A percentile compares a stretch with the other conserved stretches of the same genome.
These are phyloP conservation scores for Parasteatoda lunata DNA, from an alignment of 2,888 invertebrate species.

Conservation along the genomic window DNA sequence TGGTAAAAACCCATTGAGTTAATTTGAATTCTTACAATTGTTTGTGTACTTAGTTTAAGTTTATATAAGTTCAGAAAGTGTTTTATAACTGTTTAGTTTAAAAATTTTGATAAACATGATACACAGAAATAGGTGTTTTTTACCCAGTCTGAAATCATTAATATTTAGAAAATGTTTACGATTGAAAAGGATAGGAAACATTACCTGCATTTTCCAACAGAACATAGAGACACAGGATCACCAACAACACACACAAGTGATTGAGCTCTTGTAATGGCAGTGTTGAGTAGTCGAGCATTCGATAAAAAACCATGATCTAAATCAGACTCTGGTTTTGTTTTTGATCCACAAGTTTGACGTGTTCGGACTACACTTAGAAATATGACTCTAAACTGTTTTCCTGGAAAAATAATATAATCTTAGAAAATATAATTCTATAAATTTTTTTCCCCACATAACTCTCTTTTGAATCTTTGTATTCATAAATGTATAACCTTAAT, in stretches of 20 bases:
- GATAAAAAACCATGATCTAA: conserved; percentile 85
- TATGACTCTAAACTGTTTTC: conserved; percentile 88
- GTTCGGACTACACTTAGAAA: conserved; percentile 87
- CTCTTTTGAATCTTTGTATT: too few species aligned
- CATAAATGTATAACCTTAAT: too few species aligned
- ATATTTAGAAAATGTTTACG: neutral
- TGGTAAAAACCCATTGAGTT: too few species aligned
- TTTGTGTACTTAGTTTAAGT: too few species aligned
- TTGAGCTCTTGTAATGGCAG: conserved; percentile 87
- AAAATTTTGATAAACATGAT: neutral
- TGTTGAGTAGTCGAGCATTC: conserved; percentile 86
- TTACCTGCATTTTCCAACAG: conserved; percentile 83
- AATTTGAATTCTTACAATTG: too few species aligned
- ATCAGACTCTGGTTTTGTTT: conserved; percentile 77
- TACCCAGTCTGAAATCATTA: neutral
- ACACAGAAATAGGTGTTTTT: neutral
- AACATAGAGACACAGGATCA: conserved; percentile 87
- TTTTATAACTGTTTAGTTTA: neutral
- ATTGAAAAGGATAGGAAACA: conserved; percentile 16
- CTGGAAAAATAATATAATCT: conserved; percentile 72
- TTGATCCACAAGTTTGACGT: conserved; percentile 80
- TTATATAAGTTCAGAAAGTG: too few species aligned
- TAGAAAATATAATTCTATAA: too few species aligned
- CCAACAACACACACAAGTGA: conserved; percentile 88
- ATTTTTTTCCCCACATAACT: too few species aligned